phyloP scores from a whole-genome alignment of 1,140 invertebrate genomes.

The Macrobrachium rosenbergii region DNA sequence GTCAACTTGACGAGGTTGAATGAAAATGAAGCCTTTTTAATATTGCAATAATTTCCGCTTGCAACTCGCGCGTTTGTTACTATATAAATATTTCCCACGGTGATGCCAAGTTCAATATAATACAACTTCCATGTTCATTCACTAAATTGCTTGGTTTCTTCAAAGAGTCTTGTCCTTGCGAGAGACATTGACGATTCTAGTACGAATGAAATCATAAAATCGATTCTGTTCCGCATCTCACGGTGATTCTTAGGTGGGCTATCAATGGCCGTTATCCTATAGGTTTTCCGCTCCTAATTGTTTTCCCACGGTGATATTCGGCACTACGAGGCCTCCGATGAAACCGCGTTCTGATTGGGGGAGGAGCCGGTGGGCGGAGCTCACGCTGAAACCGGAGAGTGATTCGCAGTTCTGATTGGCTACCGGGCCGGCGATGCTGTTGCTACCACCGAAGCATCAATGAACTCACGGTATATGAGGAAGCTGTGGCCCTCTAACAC shows the following conservation, averaged over 20 bases:
- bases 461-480: slow-evolving; percentile 58
- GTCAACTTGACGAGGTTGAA: too few relatives aligned
- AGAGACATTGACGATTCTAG: too few relatives aligned
- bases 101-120: too few relatives aligned
- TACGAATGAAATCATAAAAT: too few relatives aligned
- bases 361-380: slow-evolving; percentile 25
- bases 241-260: neutral
- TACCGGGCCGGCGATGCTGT: slow-evolving; percentile 31
- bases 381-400: neutral
- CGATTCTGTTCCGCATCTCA: neutral
- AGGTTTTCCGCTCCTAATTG: slow-evolving; percentile 12
- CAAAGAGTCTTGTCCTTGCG: too few relatives aligned
- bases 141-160: too few relatives aligned
- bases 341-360: slow-evolving; percentile 45
- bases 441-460: slow-evolving; percentile 60
- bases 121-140: too few relatives aligned
- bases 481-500: slow-evolving; percentile 37
- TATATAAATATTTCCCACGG: slow-evolving; percentile 33
- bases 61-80: neutral
- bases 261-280: neutral
- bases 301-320: slow-evolving; percentile 42
- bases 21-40: too few relatives aligned
- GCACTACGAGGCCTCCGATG: slow-evolving; percentile 32
- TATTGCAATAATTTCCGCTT: neutral
- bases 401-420: slow-evolving; percentile 40